Percentiles rank a stretch among this genome's conserved stretches.
phyloP scores from a whole-genome alignment of 2,888 invertebrate species.

The Proisotoma minuta region DNA sequence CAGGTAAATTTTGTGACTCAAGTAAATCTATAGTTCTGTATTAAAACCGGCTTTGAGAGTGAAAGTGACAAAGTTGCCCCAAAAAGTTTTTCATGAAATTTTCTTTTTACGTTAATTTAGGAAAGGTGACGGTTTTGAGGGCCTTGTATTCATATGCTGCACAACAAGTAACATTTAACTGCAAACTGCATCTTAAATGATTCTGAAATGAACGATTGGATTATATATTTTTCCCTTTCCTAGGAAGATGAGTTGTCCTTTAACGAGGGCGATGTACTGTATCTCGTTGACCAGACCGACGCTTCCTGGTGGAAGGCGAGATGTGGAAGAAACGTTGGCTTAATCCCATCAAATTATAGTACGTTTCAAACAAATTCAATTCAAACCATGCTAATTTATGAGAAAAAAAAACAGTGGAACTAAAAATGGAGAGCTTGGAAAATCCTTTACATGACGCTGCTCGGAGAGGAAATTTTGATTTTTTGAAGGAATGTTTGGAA shows the following conservation, averaged over 20 bases:
- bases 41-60: neutral
- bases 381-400: too few species aligned
- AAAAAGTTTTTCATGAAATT: too few species aligned
- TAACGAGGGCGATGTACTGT: slow-evolving; percentile 61
- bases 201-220: neutral
- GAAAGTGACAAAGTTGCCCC: neutral
- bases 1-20: slow-evolving; percentile 37
- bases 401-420: too few species aligned
- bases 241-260: slow-evolving; percentile 61
- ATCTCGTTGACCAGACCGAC: slow-evolving; percentile 56
- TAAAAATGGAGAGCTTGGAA: slow-evolving; percentile 58
- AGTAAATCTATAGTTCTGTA: neutral
- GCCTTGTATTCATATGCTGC: slow-evolving; percentile 59
- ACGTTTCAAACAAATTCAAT: neutral
- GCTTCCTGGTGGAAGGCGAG: slow-evolving; percentile 57
- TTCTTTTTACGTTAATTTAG: slow-evolving; percentile 49
- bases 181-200: neutral
- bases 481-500: slow-evolving; percentile 58
- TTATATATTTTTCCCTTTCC: neutral
- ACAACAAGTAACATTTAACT: slow-evolving; percentile 53
- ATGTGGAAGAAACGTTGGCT: slow-evolving; percentile 55
- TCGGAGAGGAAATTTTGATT: slow-evolving; percentile 60
- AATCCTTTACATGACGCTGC: slow-evolving; percentile 64
- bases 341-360: neutral
- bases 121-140: slow-evolving; percentile 57